Evolutionary conservation across 2,888 invertebrate genomes (phyloP), one percentile per base, ranked within the genome.

Genomic region (Spicauda simplicius): DNA sequence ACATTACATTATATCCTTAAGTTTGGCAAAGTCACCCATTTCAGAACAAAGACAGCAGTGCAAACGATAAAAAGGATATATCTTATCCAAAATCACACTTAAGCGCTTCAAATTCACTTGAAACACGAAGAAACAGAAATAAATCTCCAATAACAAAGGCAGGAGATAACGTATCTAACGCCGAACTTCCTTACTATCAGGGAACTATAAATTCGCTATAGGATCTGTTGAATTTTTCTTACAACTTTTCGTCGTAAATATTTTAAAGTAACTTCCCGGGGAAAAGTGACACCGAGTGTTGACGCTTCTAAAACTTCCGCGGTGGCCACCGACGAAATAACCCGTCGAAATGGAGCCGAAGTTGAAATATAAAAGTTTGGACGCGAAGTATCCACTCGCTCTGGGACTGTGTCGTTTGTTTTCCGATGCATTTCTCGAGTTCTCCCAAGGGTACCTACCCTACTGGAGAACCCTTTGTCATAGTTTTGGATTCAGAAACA

Each of bases 201-300:
- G 76, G 75, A 87, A 88, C 88, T 88, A 87, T 89, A 87, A 86
- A 90, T 88, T 87, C 79, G 80, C 83, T 77, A 79, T 81, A 82
- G 83, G 80, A 82, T 41, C 56, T 79, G 70, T 77, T 80, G 81
- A 85, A 87, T 85, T 87, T 87, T 87, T 88, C 83, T 84, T 83
- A 80, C 77, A 80, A 90, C 80, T 90, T 86, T 73, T 70, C 80
- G 83, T 89, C 91, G 90, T 91, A 92, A 92, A 93, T 93, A 93
- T 92, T 92, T 92, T 92, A 92, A 91, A 92, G 90, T 88, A 84
- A 88, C 83, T 88, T 86, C 80, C 77, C 74, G 81, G 83, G 85
- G 82, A 87, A 86, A 90, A 90, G 87, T 91, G 93, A 90, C 92
- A 87, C 80, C 82, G 80, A 83, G 82, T 85, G 89, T 88, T 91